Conservation (phyloP, 2,797 vertebrate genomes). For the Acestrorhynchus altus region DNA sequence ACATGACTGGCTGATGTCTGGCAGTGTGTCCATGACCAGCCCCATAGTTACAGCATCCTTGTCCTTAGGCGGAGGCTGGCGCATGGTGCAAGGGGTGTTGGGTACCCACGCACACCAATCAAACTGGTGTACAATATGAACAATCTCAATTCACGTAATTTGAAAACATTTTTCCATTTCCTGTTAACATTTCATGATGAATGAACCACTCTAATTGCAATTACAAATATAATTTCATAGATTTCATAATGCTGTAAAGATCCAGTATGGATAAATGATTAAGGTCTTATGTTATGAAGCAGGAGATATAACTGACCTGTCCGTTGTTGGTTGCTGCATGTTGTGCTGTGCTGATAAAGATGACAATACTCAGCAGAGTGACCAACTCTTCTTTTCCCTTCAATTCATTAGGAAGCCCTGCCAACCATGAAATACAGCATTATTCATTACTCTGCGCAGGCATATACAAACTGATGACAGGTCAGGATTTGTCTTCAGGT, state of each 20-base stretch:
- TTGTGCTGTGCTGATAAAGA: slow-evolving; percentile 75
- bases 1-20: slow-evolving; percentile 83
- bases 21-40: slow-evolving; percentile 81
- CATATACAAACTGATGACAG: background rate
- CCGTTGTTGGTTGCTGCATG: slow-evolving; percentile 83
- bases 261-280: background rate
- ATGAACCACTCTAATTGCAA: no score
- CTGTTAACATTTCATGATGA: no score
- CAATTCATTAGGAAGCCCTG: slow-evolving; percentile 71
- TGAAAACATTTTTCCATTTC: no score
- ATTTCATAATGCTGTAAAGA: background rate
- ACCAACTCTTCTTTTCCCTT: slow-evolving; percentile 68
- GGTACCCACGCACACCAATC: slow-evolving; percentile 86
- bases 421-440: slow-evolving; percentile 10
- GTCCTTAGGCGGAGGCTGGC: slow-evolving; percentile 77
- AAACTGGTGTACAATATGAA: slow-evolving; percentile 69
- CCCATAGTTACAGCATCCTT: slow-evolving; percentile 82
- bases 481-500: background rate
- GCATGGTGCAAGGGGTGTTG: slow-evolving; percentile 87
- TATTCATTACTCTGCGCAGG: background rate
- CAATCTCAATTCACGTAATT: background rate
- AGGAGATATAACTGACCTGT: slow-evolving; percentile 67
- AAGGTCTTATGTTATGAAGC: background rate
- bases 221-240: no score
- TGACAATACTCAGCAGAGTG: slow-evolving; percentile 71